Conservation (phyloP, 2,888 invertebrate genomes). For the Cataglyphis livida region DNA sequence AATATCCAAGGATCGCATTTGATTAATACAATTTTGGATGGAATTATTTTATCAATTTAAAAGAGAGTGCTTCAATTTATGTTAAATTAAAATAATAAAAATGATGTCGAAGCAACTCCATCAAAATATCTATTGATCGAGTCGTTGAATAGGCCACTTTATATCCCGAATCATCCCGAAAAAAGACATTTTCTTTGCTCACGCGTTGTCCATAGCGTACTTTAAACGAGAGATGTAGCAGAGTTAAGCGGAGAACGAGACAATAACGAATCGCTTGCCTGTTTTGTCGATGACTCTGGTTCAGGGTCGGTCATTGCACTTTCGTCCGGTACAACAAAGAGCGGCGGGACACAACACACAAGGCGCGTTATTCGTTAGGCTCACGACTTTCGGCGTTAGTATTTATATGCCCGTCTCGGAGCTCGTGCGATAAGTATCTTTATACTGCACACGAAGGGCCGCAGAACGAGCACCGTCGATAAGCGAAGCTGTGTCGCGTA, state of each 20-base stretch:
- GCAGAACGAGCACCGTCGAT: constrained; percentile 2
- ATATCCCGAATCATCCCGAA: neutral
- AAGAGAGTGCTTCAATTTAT: neutral
- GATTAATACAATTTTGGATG: neutral
- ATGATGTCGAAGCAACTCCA: neutral
- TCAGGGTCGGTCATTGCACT: constrained; percentile 74
- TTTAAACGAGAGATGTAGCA: constrained; percentile 40
- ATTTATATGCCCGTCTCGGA: constrained; percentile 17
- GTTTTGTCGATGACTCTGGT: constrained; percentile 72
- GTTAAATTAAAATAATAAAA: neutral
- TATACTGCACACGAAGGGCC: constrained; percentile 27
- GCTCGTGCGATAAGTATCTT: constrained; percentile 36
- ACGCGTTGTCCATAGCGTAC: neutral
- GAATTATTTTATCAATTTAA: neutral
- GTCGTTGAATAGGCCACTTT: neutral
- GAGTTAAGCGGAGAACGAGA: constrained; percentile 51
- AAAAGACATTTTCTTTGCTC: neutral
- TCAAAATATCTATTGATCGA: neutral
- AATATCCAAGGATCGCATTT: neutral
- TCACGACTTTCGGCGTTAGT: constrained; percentile 53
- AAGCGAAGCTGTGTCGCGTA: neutral
- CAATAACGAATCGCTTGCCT: constrained; percentile 63
- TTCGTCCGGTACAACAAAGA: constrained; percentile 69
- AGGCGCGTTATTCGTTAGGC: constrained; percentile 42
- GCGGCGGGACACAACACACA: constrained; percentile 25